Percentiles rank a stretch among this genome's conserved stretches.
Evolutionary conservation across 2,113 vertebrate species (phyloP).

Genomic region (Marmota monax): DNA sequence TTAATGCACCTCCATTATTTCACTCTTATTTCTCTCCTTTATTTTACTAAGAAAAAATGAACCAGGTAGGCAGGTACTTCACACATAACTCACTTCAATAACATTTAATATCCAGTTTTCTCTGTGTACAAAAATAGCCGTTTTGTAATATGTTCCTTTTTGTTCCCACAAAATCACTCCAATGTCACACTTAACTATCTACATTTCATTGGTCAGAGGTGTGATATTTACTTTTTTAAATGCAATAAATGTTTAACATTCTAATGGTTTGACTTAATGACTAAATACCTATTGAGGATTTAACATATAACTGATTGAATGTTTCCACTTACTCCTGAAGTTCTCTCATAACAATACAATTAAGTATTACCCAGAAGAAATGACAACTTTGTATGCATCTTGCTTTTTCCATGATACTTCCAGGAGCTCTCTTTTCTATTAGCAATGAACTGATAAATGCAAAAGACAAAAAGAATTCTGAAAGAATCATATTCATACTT

Average conservation of each 20-base stretch:
- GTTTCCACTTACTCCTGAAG: background rate
- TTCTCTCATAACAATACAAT: background rate
- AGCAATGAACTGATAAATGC: background rate
- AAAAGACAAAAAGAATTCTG: background rate
- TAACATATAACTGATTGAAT: background rate
- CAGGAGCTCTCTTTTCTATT: background rate
- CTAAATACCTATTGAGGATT: slow-evolving; percentile 3
- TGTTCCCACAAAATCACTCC: background rate
- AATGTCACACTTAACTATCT: background rate
- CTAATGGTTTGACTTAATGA: slow-evolving; percentile 6
- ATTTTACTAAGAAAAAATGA: background rate
- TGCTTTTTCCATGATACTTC: background rate
- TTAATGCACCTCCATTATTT: background rate
- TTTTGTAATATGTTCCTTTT: background rate
- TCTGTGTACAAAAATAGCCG: background rate
- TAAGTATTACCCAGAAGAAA: background rate
- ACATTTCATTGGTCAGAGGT: background rate
- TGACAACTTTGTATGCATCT: background rate
- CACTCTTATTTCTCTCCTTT: background rate
- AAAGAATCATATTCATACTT: background rate
- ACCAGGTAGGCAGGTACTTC: background rate
- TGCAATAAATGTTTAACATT: background rate
- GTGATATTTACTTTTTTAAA: slow-evolving; percentile 1
- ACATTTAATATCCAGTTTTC: background rate
- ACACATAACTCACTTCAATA: background rate